Base-by-base conservation (phyloP, 2,888 invertebrate species). In the Morpho deidamia region DNA sequence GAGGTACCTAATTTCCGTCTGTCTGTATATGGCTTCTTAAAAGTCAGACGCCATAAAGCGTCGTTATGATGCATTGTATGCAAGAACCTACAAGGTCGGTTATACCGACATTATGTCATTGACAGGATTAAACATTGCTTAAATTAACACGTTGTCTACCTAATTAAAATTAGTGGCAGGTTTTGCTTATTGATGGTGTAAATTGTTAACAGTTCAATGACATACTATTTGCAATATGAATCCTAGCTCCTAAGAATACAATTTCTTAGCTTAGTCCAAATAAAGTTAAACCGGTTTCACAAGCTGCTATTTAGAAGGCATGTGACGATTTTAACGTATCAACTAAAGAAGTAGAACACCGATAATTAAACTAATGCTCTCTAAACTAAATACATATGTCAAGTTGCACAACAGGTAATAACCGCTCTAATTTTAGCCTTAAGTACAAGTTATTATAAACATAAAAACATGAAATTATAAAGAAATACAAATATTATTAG, bases 241-340 rank as follows among this genome's bases (percentile, higher is more conserved):
- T 10, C 35, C 35, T 37, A 7, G 5, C 23, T 23, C 37, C 10
- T 12, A 37, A 11, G 11, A 32, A 44, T 34, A 8, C 9, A 34
- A 34, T 44, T 44, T 37, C 35, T 12, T 32, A 12, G 7, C 34
- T 14, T 34, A 11, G 3, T n/a, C 38, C 7, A 46, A 23, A 46
- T 42, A 46, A 39, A 48, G 39, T 34, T 11, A 55, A 48, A 51
- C 44, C 37, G 40, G 48, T 61, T 61, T 55, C 59, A 55, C 51
- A 61, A 60, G 68, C 62, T 56, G 54, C 51, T 50, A 43, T 67
- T 81, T 81, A 81, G 71, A 64, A 74, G 72, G 69, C 68, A 67
- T 61, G 70, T 74, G 80, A 68, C 67, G 70, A 77, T 80, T 81
- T 78, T 84, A 81, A 74, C 83, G 53, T 59, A 56, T 53, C 41